Conservation (phyloP, 2,113 vertebrate species). For the Scolopax mira region DNA sequence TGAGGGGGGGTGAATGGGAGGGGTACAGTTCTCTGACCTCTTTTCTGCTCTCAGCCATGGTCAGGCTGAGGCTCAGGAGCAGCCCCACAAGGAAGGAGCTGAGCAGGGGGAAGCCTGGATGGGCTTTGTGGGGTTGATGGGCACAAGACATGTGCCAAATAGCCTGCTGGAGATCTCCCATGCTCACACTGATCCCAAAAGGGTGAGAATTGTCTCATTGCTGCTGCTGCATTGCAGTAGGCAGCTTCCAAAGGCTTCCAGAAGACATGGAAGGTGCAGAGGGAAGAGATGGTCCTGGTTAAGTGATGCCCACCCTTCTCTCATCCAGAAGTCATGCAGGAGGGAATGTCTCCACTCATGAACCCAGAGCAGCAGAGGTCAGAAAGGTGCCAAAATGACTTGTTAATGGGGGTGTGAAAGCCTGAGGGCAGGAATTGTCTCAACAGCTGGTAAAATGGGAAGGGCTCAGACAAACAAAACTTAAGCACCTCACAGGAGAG, state of each 20-base stretch:
- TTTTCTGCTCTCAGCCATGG: not conserved
- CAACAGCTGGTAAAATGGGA: not conserved
- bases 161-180: not conserved
- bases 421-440: not conserved
- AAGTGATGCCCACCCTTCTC: not conserved
- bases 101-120: not conserved
- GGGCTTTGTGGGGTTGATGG: not conserved
- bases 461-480: not conserved
- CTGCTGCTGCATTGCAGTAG: not conserved
- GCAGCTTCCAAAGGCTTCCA: not conserved
- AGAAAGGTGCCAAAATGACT: not conserved
- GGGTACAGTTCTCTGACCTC: not conserved
- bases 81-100: not conserved
- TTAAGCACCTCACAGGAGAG: not conserved
- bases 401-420: not conserved
- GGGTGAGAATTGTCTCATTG: not conserved
- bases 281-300: not conserved
- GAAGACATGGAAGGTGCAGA: not conserved
- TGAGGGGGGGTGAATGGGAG: fast-evolving
- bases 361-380: not conserved
- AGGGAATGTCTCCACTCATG: not conserved
- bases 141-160: fast-evolving
- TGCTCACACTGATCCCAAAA: not conserved
- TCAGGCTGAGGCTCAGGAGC: not conserved
- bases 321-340: not conserved